Evolutionary conservation across 2,797 vertebrate species (phyloP).

Genomic region (Arctocebus calabarensis): DNA sequence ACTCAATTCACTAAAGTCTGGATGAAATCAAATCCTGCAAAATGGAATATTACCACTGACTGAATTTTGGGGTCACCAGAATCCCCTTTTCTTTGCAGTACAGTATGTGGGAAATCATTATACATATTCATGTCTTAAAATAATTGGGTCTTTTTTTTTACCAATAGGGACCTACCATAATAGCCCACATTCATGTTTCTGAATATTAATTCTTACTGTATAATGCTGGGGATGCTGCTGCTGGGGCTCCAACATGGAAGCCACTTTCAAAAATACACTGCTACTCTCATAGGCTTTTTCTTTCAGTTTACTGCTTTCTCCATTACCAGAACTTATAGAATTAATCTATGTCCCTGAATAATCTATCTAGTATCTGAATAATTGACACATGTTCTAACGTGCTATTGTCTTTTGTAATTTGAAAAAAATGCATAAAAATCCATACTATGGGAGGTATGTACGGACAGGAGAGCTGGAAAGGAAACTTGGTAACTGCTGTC

Average conservation of each 20-base stretch:
- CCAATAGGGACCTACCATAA: no score
- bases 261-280: neutral
- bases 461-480: neutral
- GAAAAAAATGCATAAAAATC: neutral
- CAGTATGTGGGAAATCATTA: neutral
- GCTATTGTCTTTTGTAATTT: neutral
- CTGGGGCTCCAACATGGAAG: no score
- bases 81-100: neutral
- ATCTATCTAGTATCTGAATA: neutral
- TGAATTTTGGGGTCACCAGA: neutral
- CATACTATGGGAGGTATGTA: neutral
- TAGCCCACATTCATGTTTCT: neutral
- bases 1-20: neutral
- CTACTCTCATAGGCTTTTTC: neutral
- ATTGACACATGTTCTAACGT: neutral
- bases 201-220: neutral
- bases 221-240: neutral
- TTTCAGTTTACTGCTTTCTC: neutral
- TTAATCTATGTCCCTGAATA: neutral
- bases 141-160: neutral
- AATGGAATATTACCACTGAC: neutral
- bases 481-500: neutral
- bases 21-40: slow-evolving; percentile 4
- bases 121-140: neutral
- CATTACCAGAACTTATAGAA: neutral